phyloP scores from a whole-genome alignment of 2,797 vertebrate genomes.

The Thaleichthys pacificus region DNA sequence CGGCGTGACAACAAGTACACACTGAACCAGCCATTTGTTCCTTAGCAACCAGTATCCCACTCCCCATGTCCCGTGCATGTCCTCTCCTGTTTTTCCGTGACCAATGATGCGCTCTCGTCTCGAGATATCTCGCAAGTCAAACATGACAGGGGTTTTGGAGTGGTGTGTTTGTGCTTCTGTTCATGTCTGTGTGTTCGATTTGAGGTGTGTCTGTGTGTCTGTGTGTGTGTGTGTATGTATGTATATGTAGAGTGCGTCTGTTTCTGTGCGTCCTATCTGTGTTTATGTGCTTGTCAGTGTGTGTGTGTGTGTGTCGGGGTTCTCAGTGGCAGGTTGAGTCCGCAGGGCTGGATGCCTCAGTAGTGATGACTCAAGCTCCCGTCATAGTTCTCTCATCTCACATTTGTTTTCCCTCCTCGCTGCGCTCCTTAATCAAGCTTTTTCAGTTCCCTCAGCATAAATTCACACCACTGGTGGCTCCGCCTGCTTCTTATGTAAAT shows the following conservation, averaged over 20 bases:
- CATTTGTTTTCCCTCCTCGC: slow-evolving; percentile 16
- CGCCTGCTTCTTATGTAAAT: neutral
- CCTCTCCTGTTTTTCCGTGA: neutral
- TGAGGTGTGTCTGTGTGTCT: slow-evolving; percentile 14
- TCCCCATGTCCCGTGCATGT: neutral
- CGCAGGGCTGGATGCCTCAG: slow-evolving; percentile 24
- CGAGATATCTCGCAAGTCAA: slow-evolving; percentile 23
- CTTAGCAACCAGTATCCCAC: slow-evolving; percentile 41
- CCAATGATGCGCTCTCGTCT: slow-evolving; percentile 24
- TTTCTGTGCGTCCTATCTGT: no score
- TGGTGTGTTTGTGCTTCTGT: slow-evolving; percentile 21
- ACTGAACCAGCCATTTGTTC: slow-evolving; percentile 52
- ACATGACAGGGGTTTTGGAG: slow-evolving; percentile 22
- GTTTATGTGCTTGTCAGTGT: no score
- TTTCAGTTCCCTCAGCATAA: slow-evolving; percentile 13
- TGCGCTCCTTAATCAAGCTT: slow-evolving; percentile 10
- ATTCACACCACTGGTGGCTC: slow-evolving; percentile 1
- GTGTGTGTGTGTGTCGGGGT: no score
- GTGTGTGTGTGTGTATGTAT: neutral
- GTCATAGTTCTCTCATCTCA: slow-evolving; percentile 11
- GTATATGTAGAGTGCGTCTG: slow-evolving; percentile 10
- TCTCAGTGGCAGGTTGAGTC: slow-evolving; percentile 26
- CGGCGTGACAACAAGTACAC: slow-evolving; percentile 46
- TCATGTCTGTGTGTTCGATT: slow-evolving; percentile 20
- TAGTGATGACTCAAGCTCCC: slow-evolving; percentile 14